These are phyloP conservation scores for Steinernema carpocapsae DNA, from an alignment of 2,888 invertebrate genomes.

Conservation along the genomic window DNA sequence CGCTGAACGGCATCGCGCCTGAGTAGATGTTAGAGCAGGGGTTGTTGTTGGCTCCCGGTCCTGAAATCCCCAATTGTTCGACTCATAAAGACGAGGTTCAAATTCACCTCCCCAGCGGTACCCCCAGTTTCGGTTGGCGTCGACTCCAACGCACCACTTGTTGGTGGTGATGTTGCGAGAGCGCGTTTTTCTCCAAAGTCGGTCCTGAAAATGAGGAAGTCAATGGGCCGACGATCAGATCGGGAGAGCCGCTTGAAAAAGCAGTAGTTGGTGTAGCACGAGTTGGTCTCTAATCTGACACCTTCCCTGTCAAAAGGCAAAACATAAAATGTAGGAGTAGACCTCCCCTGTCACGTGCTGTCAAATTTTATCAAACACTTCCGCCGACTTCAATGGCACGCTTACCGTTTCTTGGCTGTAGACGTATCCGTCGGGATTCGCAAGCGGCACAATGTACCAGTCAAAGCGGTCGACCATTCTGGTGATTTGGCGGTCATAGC, in stretches of 20 bases:
- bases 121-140: conserved; percentile 68
- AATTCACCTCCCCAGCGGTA: conserved; percentile 62
- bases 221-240: neutral
- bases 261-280: neutral
- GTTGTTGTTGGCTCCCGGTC: conserved; percentile 61
- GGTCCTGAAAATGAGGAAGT: conserved; percentile 50
- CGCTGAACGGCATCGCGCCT: conserved; percentile 48
- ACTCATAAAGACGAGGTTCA: neutral
- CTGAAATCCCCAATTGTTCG: conserved; percentile 39
- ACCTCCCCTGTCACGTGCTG: neutral
- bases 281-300: neutral
- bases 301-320: neutral
- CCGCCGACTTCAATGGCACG: neutral
- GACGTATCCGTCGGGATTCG: conserved; percentile 67
- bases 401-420: conserved; percentile 56
- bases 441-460: conserved; percentile 65
- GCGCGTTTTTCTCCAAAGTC: conserved; percentile 68
- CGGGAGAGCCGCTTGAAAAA: neutral
- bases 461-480: conserved; percentile 60
- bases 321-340: neutral
- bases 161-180: conserved; percentile 58
- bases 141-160: conserved; percentile 67
- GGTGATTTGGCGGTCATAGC: conserved; percentile 48
- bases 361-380: conserved; percentile 10
- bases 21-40: conserved; percentile 67